Evolutionary conservation across 2,888 invertebrate species (phyloP).

Genomic region (Rotaria magnacalcarata): DNA sequence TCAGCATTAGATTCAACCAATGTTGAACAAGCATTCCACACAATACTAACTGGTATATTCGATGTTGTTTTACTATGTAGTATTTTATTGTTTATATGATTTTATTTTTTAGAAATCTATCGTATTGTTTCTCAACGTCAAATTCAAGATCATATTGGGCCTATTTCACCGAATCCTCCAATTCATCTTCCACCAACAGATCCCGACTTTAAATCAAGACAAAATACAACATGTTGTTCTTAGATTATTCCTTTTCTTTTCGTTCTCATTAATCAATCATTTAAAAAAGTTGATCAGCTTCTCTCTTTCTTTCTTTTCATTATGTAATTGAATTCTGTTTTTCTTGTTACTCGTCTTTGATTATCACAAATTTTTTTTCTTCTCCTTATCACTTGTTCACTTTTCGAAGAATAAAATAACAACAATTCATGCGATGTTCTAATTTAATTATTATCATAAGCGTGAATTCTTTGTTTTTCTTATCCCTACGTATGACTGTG

Average conservation of each 20-base stretch:
- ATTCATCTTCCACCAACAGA: neutral
- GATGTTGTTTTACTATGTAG: constrained; percentile 54
- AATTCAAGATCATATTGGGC: constrained; percentile 82
- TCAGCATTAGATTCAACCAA: constrained; percentile 99
- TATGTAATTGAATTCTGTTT: neutral
- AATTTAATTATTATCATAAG: too few relatives aligned
- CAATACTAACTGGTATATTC: constrained; percentile 82
- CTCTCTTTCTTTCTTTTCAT: neutral
- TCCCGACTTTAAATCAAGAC: neutral
- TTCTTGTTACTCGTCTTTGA: neutral
- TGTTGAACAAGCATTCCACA: constrained; percentile 99
- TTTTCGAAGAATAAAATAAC: neutral
- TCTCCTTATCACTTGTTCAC: neutral
- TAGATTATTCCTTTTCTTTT: neutral
- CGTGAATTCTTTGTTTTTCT: too few relatives aligned
- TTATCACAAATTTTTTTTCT: neutral
- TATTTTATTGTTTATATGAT: neutral
- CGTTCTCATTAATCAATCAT: neutral
- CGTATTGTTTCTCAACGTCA: constrained; percentile 97
- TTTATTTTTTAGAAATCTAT: constrained; percentile 74
- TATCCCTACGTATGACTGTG: too few relatives aligned
- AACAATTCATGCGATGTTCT: neutral
- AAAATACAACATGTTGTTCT: neutral
- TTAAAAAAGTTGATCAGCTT: neutral
- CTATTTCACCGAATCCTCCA: neutral